Evolutionary conservation across 1,140 invertebrate species (phyloP).

Genomic region (Acromyrmex echinatior): DNA sequence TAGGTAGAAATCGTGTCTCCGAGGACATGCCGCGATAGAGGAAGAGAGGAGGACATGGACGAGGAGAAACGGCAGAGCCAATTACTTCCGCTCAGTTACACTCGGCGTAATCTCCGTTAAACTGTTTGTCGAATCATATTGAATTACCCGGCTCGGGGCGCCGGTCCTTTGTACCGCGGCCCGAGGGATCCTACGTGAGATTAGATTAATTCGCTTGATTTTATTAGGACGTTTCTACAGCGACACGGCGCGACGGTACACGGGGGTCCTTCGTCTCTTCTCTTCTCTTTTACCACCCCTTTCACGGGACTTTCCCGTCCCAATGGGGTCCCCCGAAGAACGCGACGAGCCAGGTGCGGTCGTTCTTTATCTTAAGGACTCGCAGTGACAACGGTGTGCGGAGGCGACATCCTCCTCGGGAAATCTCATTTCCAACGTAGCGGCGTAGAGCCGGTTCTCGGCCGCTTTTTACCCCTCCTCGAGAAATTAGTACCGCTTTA

Average conservation of each 20-base stretch:
- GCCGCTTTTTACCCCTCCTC: conserved; percentile 55
- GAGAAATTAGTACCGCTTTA: conserved; percentile 80
- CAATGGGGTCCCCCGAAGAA: not conserved
- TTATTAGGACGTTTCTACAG: conserved; percentile 79
- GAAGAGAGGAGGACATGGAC: not conserved
- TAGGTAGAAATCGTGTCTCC: conserved; percentile 48
- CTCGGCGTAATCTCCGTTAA: conserved; percentile 81
- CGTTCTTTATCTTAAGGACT: conserved; percentile 61
- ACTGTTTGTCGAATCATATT: conserved; percentile 84
- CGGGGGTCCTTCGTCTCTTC: conserved; percentile 44
- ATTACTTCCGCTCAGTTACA: conserved; percentile 83
- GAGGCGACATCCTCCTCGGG: conserved; percentile 68
- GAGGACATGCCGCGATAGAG: conserved; percentile 41
- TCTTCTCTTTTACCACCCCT: conserved; percentile 24
- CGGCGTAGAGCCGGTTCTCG: conserved; percentile 25
- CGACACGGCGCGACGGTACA: conserved; percentile 32
- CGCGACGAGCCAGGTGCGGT: conserved; percentile 51
- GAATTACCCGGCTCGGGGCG: conserved; percentile 80
- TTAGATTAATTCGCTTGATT: conserved; percentile 83
- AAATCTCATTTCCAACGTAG: conserved; percentile 70
- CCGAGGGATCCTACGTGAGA: conserved; percentile 76
- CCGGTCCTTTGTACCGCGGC: conserved; percentile 77
- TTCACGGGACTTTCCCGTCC: not conserved
- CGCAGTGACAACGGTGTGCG: conserved; percentile 4
- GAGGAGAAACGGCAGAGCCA: conserved; percentile 61